Evolutionary conservation across 2,888 invertebrate genomes (phyloP).

Genomic region (Apodemia duryi): DNA sequence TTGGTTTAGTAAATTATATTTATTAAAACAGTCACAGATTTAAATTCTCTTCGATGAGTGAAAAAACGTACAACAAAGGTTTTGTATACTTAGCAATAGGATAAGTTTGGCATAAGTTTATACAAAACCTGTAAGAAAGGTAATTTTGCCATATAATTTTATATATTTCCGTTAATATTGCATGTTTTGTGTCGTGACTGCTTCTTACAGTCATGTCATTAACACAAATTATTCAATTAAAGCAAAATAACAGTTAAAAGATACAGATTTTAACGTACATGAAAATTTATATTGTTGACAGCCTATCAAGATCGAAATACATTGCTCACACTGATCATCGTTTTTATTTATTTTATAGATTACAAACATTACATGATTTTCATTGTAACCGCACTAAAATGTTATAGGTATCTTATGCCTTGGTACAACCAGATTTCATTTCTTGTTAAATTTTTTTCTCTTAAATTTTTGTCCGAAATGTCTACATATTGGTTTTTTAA

Average conservation of each 20-base stretch:
- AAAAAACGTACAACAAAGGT: neutral
- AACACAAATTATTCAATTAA: neutral
- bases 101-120: neutral
- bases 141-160: neutral
- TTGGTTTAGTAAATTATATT: neutral
- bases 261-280: neutral
- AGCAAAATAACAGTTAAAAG: neutral
- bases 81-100: neutral
- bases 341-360: constrained; percentile 1
- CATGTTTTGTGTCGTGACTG: constrained; percentile 13
- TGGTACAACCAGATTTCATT: neutral
- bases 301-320: neutral
- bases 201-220: constrained; percentile 10
- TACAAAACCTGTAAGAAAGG: neutral
- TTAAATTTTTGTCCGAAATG: neutral
- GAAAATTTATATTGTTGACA: neutral
- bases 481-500: too few relatives aligned
- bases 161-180: constrained; percentile 1
- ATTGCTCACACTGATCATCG: neutral
- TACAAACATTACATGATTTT: neutral
- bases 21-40: neutral
- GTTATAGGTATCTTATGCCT: neutral
- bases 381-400: neutral
- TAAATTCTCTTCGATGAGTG: neutral
- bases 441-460: too few relatives aligned